A percentile compares a stretch with the other conserved stretches of the same genome.
These are phyloP conservation scores for Caenorhabditis zanzibari DNA, from an alignment of 2,888 invertebrate species.

Conservation along the genomic window DNA sequence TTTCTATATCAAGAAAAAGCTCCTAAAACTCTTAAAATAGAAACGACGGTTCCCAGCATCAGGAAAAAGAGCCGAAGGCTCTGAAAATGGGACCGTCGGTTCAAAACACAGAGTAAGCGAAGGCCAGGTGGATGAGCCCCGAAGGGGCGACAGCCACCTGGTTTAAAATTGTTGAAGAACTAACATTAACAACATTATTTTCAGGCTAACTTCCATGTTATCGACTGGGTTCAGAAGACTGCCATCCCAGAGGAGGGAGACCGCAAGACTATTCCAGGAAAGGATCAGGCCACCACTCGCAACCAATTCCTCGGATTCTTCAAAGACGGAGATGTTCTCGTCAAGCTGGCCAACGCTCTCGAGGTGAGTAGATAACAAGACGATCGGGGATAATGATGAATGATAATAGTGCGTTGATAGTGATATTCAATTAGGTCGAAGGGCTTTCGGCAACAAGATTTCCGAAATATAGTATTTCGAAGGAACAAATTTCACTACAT, in stretches of 20 bases:
- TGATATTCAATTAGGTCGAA: constrained; percentile 44
- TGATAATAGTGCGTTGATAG: constrained; percentile 42
- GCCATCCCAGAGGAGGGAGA: constrained; percentile 77
- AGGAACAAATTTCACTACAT: not conserved
- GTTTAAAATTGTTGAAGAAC: not conserved
- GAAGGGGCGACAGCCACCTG: too few relatives aligned
- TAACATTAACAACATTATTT: constrained; percentile 6
- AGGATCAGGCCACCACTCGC: constrained; percentile 78
- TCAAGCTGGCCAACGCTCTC: constrained; percentile 79
- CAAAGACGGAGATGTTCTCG: constrained; percentile 79
- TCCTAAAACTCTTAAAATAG: too few relatives aligned
- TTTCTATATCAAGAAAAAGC: too few relatives aligned
- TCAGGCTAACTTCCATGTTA: constrained; percentile 79
- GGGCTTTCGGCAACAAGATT: not conserved
- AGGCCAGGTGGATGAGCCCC: too few relatives aligned
- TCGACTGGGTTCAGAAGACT: constrained; percentile 77
- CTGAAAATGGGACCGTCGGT: too few relatives aligned
- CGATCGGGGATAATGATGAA: not conserved
- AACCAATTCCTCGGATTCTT: constrained; percentile 81
- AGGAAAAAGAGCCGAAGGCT: too few relatives aligned
- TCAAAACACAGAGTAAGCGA: too few relatives aligned
- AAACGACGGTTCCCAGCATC: too few relatives aligned
- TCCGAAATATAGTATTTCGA: not conserved
- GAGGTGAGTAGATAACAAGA: constrained; percentile 58
- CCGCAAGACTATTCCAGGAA: constrained; percentile 77